These are phyloP conservation scores for Mamestra configurata DNA, from an alignment of 1,140 invertebrate species.

Conservation along the genomic window DNA sequence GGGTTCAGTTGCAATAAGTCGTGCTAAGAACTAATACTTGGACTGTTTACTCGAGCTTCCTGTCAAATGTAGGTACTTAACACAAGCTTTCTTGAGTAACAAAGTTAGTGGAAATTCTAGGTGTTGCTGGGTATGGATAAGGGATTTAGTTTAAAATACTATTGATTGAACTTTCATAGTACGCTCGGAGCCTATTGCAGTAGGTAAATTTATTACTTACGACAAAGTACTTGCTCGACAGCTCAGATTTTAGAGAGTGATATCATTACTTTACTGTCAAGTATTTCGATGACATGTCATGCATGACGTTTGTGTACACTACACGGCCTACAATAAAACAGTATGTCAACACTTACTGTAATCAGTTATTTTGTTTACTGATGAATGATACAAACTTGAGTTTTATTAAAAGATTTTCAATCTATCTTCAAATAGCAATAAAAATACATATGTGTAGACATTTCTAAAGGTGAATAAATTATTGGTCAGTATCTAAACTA, in stretches of 20 bases:
- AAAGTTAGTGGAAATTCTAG: too few species aligned
- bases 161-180: too few species aligned
- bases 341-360: background rate
- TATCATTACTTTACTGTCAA: background rate
- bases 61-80: too few species aligned
- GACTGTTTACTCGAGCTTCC: too few species aligned
- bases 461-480: background rate
- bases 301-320: constrained; percentile 28
- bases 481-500: background rate
- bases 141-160: too few species aligned
- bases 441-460: background rate
- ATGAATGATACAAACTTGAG: background rate
- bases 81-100: too few species aligned
- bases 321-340: constrained; percentile 1
- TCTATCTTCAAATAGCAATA: background rate
- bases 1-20: too few species aligned
- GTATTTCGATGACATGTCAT: background rate
- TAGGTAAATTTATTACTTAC: too few species aligned
- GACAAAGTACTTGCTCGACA: too few species aligned
- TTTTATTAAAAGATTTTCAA: background rate
- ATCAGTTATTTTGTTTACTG: constrained; percentile 22
- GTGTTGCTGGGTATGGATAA: too few species aligned
- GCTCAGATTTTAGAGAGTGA: constrained; percentile 7
- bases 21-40: too few species aligned
- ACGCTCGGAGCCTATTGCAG: too few species aligned